Evolutionary conservation across 2,888 invertebrate genomes (phyloP).

Genomic region (Dryadula phaetusa): DNA sequence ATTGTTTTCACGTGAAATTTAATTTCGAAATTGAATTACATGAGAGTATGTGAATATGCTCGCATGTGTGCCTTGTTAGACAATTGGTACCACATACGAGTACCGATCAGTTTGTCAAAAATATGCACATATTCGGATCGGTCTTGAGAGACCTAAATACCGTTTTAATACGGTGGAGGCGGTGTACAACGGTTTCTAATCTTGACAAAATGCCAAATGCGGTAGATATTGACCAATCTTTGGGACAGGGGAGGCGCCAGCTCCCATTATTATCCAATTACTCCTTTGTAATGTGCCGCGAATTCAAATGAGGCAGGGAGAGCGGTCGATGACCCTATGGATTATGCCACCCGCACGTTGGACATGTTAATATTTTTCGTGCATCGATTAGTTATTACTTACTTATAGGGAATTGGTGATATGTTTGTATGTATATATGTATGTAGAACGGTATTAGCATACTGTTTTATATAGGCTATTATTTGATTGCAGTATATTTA

Average conservation of each 20-base stretch:
- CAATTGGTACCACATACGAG: not conserved
- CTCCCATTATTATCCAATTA: conserved; percentile 84
- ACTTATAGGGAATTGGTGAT: not conserved
- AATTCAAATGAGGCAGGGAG: conserved; percentile 83
- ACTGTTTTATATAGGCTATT: not conserved
- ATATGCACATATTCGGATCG: conserved; percentile 13
- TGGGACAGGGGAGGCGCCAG: conserved; percentile 69
- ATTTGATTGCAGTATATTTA: not conserved
- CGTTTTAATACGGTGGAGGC: not conserved
- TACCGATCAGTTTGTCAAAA: not conserved
- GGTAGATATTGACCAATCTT: conserved; percentile 39
- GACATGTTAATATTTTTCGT: conserved; percentile 25
- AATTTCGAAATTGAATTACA: not conserved
- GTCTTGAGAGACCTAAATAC: conserved; percentile 8
- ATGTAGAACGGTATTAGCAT: not conserved
- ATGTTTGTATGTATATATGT: not conserved
- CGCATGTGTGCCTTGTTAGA: not conserved
- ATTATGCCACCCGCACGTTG: conserved; percentile 56
- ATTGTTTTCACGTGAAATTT: not conserved
- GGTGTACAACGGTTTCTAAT: conserved; percentile 15
- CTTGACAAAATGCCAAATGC: conserved; percentile 38
- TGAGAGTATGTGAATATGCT: not conserved
- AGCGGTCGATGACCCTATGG: conserved; percentile 78
- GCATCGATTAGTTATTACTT: conserved; percentile 23
- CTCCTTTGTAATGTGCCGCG: conserved; percentile 82